Evolutionary conservation across 2,888 invertebrate genomes (phyloP), one percentile per base, ranked within the genome.

Genomic region (Tetragonisca angustula): DNA sequence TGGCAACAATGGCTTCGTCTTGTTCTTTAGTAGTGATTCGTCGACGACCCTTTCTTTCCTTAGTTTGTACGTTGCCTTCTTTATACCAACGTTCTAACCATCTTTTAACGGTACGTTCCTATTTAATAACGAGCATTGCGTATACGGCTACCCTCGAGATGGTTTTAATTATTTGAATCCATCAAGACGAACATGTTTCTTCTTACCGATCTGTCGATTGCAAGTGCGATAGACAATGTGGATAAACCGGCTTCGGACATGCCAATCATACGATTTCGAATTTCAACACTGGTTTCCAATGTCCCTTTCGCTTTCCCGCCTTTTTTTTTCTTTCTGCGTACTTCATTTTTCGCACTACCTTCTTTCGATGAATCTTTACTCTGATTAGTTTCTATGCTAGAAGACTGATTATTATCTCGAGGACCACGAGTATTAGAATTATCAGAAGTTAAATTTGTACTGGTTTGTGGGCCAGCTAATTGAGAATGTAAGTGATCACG

Each of bases 41-140:
- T 83, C 92, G 91, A 27, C 94, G 92, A 52, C 94, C 94, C 82
- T 94, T 94, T 79, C 94, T 90, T 84, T 94, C 94, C 83, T 94
- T 94, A 13, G 94, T 94, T 88, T 93, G 93, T 13, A 94, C 94
- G 74, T 94, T 94, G 5, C 94, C 94, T 85, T 94, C 94, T 77
- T 94, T 94, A 64, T 93, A 91, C 94, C 94, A 94, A 70, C 94
- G 93, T 88, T 94, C 94, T 54, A 94, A 87, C 94, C 94, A 94
- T 77, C 94, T 88, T 83, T 94, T 94, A 24, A 94, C 94, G 11
- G 94, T 94, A 75, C 94, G 91, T 90, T 94, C 94, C 93, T 93
- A 75, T 83, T 85, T 72, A 81, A 85, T 79, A 65, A 85, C 68
- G 76, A 87, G 62, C 21, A 79, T 73, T 79, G 61, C 59, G 74